These are phyloP conservation scores for Xenus cinereus DNA, from an alignment of 2,113 vertebrate genomes.

Conservation along the genomic window DNA sequence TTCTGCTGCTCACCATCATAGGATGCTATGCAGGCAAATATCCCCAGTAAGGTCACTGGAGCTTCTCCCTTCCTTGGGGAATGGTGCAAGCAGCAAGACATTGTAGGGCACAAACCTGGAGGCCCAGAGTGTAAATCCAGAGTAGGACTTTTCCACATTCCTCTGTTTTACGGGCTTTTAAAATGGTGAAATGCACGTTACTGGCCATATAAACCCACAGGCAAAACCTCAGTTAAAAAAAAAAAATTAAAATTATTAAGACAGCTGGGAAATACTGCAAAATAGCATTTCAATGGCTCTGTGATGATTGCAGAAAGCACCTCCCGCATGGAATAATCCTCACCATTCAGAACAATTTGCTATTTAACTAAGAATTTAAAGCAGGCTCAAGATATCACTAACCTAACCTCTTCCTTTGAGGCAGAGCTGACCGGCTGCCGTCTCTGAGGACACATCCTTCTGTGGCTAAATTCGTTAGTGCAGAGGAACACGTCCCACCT, in stretches of 20 bases:
- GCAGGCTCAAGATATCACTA: neutral
- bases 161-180: neutral
- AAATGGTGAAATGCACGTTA: neutral
- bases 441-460: neutral
- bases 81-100: neutral
- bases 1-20: neutral
- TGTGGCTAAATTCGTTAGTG: neutral
- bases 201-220: neutral
- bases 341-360: neutral
- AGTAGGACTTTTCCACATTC: neutral
- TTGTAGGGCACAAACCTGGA: neutral
- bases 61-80: neutral
- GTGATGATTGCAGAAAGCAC: neutral
- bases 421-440: neutral
- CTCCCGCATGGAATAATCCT: neutral
- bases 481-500: neutral
- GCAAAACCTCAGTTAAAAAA: neutral
- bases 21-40: neutral
- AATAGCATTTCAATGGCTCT: neutral
- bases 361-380: neutral
- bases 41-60: neutral
- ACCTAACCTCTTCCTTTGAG: neutral
- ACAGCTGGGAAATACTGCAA: neutral
- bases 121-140: neutral
- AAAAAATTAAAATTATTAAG: neutral